Evolutionary conservation across 1,140 invertebrate genomes (phyloP).

Genomic region (Dinoponera quadriceps): DNA sequence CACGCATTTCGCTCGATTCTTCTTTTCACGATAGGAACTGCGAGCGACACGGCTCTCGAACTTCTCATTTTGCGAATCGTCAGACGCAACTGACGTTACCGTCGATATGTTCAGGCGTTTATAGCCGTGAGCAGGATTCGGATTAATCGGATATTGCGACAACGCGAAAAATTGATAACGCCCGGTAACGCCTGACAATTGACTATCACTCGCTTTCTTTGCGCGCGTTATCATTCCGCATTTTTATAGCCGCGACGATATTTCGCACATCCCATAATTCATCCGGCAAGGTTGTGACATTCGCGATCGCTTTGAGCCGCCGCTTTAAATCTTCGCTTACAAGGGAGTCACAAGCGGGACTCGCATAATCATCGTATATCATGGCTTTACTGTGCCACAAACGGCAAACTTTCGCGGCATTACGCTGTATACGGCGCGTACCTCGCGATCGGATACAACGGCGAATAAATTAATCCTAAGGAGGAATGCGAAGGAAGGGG

Average conservation of each 20-base stretch:
- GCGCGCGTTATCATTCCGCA: constrained; percentile 2
- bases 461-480: constrained; percentile 26
- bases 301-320: constrained; percentile 55
- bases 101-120: neutral
- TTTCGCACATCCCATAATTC: constrained; percentile 34
- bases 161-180: constrained; percentile 2
- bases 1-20: neutral
- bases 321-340: constrained; percentile 62
- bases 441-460: neutral
- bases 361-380: constrained; percentile 46
- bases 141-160: neutral
- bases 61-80: neutral
- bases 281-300: constrained; percentile 47
- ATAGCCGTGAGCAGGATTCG: neutral
- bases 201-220: constrained; percentile 3
- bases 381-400: constrained; percentile 32
- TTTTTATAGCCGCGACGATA: constrained; percentile 20
- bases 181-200: neutral
- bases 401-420: constrained; percentile 35
- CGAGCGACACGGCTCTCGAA: neutral
- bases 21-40: neutral
- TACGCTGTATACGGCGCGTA: neutral
- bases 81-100: no score
- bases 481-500: neutral
- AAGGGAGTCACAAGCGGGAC: constrained; percentile 10